phyloP scores from a whole-genome alignment of 2,113 vertebrate genomes.

The Prietella phreatophila region DNA sequence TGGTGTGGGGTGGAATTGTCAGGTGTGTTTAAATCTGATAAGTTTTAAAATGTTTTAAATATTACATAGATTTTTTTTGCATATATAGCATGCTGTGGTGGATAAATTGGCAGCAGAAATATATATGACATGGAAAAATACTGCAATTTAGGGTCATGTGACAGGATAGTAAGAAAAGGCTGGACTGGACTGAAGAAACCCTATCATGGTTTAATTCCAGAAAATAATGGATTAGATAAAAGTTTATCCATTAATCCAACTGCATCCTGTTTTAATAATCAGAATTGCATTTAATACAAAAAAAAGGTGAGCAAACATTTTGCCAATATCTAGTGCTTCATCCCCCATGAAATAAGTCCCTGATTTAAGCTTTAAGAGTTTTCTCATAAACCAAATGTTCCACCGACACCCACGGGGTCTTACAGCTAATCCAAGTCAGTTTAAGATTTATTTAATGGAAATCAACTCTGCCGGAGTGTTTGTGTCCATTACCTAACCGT shows the following conservation, averaged over 20 bases:
- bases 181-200: neutral
- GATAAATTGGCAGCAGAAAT: neutral
- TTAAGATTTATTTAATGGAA: neutral
- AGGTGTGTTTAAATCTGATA: neutral
- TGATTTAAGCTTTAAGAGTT: neutral
- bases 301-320: neutral
- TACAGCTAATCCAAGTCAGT: neutral
- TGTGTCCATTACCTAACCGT: slow-evolving; percentile 1
- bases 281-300: neutral
- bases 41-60: too few relatives aligned
- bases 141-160: neutral
- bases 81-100: neutral
- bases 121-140: neutral
- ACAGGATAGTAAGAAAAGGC: neutral
- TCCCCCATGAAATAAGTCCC: neutral
- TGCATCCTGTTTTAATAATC: neutral
- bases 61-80: too few relatives aligned
- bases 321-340: neutral
- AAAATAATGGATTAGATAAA: neutral
- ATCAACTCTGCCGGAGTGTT: neutral
- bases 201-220: neutral
- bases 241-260: neutral
- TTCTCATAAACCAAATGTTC: neutral
- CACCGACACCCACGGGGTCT: neutral
- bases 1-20: neutral